Evolutionary conservation across 2,797 vertebrate genomes (phyloP).

Genomic region (Botia kubotai): DNA sequence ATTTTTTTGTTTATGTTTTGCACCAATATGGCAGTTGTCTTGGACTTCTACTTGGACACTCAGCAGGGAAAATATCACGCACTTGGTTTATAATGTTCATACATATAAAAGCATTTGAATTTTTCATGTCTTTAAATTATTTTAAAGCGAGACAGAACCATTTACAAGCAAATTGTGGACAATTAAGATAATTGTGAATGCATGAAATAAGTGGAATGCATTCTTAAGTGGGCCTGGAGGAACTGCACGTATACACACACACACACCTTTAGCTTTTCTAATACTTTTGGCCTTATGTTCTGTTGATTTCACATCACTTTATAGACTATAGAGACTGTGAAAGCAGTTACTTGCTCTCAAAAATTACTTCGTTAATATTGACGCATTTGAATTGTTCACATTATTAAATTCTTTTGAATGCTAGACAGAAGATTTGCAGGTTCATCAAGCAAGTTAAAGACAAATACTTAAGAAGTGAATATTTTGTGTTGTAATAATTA

Average conservation of each 20-base stretch:
- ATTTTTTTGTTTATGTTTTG: not conserved
- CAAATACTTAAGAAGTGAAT: constrained; percentile 2
- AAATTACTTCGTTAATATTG: constrained; percentile 1
- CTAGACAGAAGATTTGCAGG: not conserved
- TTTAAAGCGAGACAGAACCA: constrained; percentile 33
- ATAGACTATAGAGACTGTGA: not conserved
- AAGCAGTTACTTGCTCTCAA: not conserved
- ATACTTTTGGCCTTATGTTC: not conserved
- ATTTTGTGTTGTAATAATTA: too few relatives aligned
- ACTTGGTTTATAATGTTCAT: constrained; percentile 26
- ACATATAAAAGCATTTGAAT: not conserved
- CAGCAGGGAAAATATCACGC: not conserved
- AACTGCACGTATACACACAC: not conserved
- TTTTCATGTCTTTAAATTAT: constrained; percentile 39
- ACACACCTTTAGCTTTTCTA: not conserved
- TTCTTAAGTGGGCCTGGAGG: constrained; percentile 19
- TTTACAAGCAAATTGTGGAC: constrained; percentile 11
- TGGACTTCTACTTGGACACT: not conserved
- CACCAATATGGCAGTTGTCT: not conserved
- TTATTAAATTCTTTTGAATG: constrained; percentile 8
- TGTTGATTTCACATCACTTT: not conserved
- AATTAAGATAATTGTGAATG: constrained; percentile 45
- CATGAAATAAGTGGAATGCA: constrained; percentile 59
- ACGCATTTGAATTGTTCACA: not conserved
- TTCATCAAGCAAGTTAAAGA: not conserved